These are phyloP conservation scores for Mamestra configurata DNA, from an alignment of 1,140 invertebrate species.

Conservation along the genomic window DNA sequence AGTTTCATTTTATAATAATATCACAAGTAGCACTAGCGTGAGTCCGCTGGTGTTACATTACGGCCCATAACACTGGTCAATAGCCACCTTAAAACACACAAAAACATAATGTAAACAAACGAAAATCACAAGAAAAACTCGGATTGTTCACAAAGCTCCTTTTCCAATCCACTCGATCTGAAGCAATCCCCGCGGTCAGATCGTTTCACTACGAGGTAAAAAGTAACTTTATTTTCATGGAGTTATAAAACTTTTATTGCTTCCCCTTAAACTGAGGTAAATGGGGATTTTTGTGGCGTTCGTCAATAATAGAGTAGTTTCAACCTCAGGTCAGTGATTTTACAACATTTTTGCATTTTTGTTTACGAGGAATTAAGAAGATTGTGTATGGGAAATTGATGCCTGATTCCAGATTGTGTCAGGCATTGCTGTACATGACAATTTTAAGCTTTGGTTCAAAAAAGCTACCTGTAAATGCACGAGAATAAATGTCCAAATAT, in stretches of 20 bases:
- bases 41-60: too few relatives aligned
- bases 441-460: too few relatives aligned
- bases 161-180: constrained; percentile 24
- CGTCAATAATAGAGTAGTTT: constrained; percentile 3
- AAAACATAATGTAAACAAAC: not conserved
- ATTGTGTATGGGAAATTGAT: too few relatives aligned
- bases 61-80: too few relatives aligned
- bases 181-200: constrained; percentile 14
- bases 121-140: not conserved
- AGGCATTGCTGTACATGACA: too few relatives aligned
- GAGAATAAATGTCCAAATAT: too few relatives aligned
- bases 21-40: too few relatives aligned
- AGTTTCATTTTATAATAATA: too few relatives aligned
- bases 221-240: constrained; percentile 20
- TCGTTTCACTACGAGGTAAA: not conserved
- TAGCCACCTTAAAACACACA: not conserved
- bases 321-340: not conserved
- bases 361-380: not conserved
- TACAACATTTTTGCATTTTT: not conserved
- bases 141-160: not conserved
- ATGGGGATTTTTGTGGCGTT: not conserved
- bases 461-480: too few relatives aligned
- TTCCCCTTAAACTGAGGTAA: constrained; percentile 2
- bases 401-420: too few relatives aligned
- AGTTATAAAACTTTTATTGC: constrained; percentile 15